phyloP scores from a whole-genome alignment of 2,888 invertebrate genomes.

The Agrochola litura region DNA sequence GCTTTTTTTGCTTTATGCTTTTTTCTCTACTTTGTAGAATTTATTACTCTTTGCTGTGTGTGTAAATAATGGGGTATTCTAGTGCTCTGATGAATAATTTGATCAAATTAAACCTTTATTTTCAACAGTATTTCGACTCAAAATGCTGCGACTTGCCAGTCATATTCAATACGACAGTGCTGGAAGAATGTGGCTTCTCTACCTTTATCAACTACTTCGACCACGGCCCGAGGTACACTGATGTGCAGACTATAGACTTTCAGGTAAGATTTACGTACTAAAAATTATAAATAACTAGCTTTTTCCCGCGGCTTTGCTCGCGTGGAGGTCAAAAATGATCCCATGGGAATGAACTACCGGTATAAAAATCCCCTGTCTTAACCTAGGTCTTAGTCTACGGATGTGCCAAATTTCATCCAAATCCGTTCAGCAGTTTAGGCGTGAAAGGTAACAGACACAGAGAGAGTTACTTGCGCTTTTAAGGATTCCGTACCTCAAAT shows the following conservation, averaged over 20 bases:
- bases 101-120: not conserved
- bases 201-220: conserved; percentile 74
- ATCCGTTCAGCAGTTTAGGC: no score
- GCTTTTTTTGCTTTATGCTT: no score
- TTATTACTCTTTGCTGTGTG: no score
- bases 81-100: not conserved
- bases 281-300: not conserved
- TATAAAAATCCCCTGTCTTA: not conserved
- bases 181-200: conserved; percentile 78
- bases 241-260: conserved; percentile 2
- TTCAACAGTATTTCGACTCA: conserved; percentile 79
- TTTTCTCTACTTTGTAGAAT: no score
- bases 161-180: conserved; percentile 71
- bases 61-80: no score
- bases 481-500: no score
- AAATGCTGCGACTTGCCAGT: conserved; percentile 84
- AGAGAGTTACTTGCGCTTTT: no score
- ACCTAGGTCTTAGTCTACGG: not conserved
- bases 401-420: no score
- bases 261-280: conserved; percentile 24
- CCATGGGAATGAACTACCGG: not conserved
- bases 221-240: conserved; percentile 66
- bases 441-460: no score
- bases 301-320: not conserved
- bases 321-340: not conserved